A percentile compares a stretch with the other conserved stretches of the same genome.
Conservation (phyloP, 2,113 vertebrate genomes). For the Puntigrus tetrazona region DNA sequence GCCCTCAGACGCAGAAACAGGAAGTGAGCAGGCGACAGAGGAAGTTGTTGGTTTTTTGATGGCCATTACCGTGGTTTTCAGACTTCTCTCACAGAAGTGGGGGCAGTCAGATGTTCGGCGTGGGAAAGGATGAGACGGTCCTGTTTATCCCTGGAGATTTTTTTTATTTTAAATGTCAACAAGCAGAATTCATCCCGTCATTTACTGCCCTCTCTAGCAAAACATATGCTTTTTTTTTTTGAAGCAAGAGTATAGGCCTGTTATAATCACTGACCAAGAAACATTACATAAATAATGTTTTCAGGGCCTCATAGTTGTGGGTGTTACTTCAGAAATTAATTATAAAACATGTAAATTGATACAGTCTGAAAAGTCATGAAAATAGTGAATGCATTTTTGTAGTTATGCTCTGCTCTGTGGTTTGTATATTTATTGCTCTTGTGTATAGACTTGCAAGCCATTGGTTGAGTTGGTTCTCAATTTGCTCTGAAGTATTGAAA, state of each 20-base stretch:
- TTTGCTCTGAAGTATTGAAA: background rate
- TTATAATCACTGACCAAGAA: background rate
- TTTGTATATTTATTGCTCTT: too few species aligned
- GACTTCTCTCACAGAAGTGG: slow-evolving; percentile 66
- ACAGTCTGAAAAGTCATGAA: background rate
- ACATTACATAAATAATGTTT: background rate
- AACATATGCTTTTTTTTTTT: background rate
- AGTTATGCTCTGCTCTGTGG: background rate
- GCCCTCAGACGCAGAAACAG: slow-evolving; percentile 71
- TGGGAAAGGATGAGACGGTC: slow-evolving; percentile 66
- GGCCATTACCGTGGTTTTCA: slow-evolving; percentile 75
- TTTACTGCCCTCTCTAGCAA: background rate
- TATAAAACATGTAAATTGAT: background rate
- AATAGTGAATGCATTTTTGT: background rate
- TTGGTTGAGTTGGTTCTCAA: background rate
- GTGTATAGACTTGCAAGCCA: background rate
- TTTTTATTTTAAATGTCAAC: background rate
- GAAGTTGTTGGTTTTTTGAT: slow-evolving; percentile 84
- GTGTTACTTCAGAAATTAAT: background rate
- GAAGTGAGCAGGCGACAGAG: slow-evolving; percentile 80
- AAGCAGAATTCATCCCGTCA: background rate
- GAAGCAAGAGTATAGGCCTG: background rate
- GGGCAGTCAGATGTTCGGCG: slow-evolving; percentile 54
- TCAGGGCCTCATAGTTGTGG: background rate
- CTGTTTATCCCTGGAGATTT: background rate